phyloP scores from a whole-genome alignment of 2,113 vertebrate species.

The Orientallactaga bullata region DNA sequence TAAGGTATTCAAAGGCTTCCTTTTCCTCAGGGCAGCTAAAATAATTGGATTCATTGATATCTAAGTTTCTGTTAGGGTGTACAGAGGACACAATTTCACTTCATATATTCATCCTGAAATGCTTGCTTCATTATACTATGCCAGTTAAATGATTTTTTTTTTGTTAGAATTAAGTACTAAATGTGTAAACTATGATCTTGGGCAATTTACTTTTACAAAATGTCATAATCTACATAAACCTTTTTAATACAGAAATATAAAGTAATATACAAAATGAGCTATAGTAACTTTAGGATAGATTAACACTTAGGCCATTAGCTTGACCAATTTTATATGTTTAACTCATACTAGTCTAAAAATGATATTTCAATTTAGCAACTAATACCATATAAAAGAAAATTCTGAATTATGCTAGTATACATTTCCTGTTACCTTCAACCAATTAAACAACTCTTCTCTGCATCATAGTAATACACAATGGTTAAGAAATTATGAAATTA shows the following conservation, averaged over 20 bases:
- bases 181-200: background rate
- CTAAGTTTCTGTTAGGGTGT: conserved; percentile 16
- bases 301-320: background rate
- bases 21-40: conserved; percentile 56
- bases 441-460: background rate
- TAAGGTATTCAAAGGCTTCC: conserved; percentile 70
- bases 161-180: conserved; percentile 48
- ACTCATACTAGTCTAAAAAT: background rate
- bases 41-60: conserved; percentile 66
- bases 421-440: background rate
- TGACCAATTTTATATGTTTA: background rate
- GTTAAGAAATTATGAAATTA: background rate
- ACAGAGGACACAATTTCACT: conserved; percentile 36
- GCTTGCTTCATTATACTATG: conserved; percentile 52
- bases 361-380: background rate
- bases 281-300: background rate
- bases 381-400: background rate
- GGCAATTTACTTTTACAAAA: background rate
- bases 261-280: background rate
- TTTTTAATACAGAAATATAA: background rate
- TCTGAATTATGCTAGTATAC: background rate
- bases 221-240: background rate
- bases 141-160: conserved; percentile 14
- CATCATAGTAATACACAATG: background rate
- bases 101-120: conserved; percentile 51